Conservation (phyloP, 1,140 invertebrate genomes). For the Theocolax elegans region DNA sequence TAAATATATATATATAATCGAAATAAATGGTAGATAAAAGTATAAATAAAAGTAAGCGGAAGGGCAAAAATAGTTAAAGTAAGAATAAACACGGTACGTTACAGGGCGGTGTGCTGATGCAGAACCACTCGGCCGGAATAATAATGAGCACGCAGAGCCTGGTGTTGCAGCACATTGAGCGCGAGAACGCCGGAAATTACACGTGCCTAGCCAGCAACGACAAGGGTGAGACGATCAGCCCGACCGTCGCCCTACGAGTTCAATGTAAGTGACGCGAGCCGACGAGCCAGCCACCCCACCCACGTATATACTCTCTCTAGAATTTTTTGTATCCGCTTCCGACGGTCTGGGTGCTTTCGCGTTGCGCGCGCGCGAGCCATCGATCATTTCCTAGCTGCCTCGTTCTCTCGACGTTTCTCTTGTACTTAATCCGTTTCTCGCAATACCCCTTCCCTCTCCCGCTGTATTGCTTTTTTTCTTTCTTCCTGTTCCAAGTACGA, state of each 20-base stretch:
- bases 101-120: constrained; percentile 80
- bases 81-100: too few species aligned
- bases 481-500: too few species aligned
- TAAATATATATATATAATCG: too few species aligned
- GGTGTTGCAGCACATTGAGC: constrained; percentile 84
- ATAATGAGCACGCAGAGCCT: constrained; percentile 89
- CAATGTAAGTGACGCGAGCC: constrained; percentile 78
- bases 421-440: too few species aligned
- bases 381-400: not conserved
- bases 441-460: too few species aligned
- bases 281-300: not conserved
- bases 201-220: constrained; percentile 85
- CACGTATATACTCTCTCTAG: too few species aligned
- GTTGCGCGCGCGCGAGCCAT: not conserved
- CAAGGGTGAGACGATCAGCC: constrained; percentile 83
- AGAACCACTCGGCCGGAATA: constrained; percentile 85
- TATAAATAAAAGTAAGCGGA: too few species aligned
- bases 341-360: too few species aligned
- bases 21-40: too few species aligned
- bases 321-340: too few species aligned
- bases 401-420: not conserved
- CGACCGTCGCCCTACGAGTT: constrained; percentile 80
- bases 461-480: too few species aligned
- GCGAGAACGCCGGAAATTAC: constrained; percentile 84
- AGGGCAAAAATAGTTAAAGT: too few species aligned